Conservation (phyloP, 2,888 invertebrate genomes). For the Eupithecia abbreviata region DNA sequence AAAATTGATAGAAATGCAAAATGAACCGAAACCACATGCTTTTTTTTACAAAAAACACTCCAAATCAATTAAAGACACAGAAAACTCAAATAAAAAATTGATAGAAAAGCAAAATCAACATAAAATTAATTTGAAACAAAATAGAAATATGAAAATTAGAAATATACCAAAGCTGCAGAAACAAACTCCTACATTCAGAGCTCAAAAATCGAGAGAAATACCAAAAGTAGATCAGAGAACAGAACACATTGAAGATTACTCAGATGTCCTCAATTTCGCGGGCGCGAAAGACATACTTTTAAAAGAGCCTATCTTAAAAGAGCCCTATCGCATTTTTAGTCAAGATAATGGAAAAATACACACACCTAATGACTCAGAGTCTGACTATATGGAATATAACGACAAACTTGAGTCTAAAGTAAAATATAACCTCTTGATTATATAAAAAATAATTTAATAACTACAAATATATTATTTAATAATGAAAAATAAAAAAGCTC, state of each 20-base stretch:
- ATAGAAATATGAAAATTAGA: neutral
- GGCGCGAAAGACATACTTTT: neutral
- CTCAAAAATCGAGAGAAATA: neutral
- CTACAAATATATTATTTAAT: too few species aligned
- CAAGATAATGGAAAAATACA: neutral
- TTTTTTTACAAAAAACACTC: too few species aligned
- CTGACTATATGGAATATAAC: neutral
- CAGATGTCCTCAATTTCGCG: neutral
- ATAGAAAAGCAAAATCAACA: neutral
- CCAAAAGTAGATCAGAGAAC: neutral
- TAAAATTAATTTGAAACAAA: neutral
- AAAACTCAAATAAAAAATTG: neutral
- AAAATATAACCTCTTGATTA: neutral
- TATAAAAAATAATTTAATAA: neutral
- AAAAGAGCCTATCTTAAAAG: conserved; percentile 1
- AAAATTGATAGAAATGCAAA: neutral
- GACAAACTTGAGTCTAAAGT: neutral
- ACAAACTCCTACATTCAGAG: neutral
- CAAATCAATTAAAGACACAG: neutral
- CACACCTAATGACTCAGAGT: neutral
- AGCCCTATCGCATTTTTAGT: neutral
- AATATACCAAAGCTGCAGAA: neutral
- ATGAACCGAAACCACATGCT: too few species aligned
- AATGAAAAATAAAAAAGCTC: too few species aligned
- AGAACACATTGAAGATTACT: neutral